Percentiles rank a stretch among this genome's conserved stretches.
phyloP scores from a whole-genome alignment of 2,888 invertebrate genomes.

The Lomographa bimaculata region DNA sequence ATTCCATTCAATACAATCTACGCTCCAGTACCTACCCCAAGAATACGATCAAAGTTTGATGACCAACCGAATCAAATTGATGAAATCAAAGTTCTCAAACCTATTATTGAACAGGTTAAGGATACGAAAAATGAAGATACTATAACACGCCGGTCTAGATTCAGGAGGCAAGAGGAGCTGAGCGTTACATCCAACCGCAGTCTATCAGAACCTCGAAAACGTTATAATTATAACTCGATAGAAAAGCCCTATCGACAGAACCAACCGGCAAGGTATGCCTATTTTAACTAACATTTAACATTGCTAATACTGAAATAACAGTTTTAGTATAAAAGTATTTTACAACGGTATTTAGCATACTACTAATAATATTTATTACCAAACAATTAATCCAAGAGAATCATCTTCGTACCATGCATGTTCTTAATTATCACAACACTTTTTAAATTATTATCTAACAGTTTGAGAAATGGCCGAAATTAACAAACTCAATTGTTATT shows the following conservation, averaged over 20 bases:
- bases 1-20: conserved; percentile 54
- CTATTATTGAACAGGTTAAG: conserved; percentile 59
- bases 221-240: conserved; percentile 37
- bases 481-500: too few relatives aligned
- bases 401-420: too few relatives aligned
- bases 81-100: conserved; percentile 49
- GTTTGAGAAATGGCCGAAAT: too few relatives aligned
- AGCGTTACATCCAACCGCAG: conserved; percentile 48
- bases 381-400: too few relatives aligned
- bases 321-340: conserved; percentile 2
- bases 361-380: too few relatives aligned
- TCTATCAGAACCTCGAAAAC: conserved; percentile 66
- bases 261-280: conserved; percentile 37
- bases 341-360: too few relatives aligned
- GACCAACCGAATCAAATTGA: conserved; percentile 45
- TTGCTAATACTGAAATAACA: conserved; percentile 7
- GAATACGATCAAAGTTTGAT: conserved; percentile 58
- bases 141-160: conserved; percentile 48
- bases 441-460: too few relatives aligned
- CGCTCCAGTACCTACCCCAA: conserved; percentile 63
- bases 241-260: conserved; percentile 37
- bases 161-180: conserved; percentile 48
- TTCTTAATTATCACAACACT: too few relatives aligned
- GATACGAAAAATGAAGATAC: conserved; percentile 33
- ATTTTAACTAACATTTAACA: conserved; percentile 6